Conservation (phyloP, 2,113 vertebrate species). For the Psilopogon haemacephalus region DNA sequence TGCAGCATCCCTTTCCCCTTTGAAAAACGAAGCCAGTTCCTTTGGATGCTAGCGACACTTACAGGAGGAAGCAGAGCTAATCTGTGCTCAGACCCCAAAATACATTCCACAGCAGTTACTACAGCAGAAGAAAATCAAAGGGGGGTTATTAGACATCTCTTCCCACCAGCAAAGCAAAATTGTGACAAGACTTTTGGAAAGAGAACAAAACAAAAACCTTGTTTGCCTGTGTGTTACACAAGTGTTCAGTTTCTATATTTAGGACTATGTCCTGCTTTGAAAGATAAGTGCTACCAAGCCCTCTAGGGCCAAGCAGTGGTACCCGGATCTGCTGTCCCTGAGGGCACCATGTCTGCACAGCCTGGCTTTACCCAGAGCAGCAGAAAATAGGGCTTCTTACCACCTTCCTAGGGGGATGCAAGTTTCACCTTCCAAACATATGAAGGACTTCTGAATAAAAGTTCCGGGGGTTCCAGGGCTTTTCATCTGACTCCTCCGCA, state of each 20-base stretch:
- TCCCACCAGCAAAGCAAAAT: background rate
- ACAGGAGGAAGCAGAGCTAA: background rate
- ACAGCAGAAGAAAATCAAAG: background rate
- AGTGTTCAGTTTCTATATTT: background rate
- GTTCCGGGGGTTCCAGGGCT: background rate
- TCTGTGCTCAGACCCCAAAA: background rate
- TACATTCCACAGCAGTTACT: background rate
- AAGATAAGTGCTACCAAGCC: background rate
- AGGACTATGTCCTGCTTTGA: background rate
- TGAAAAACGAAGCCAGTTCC: background rate
- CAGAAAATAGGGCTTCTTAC: background rate
- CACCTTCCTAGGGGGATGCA: background rate
- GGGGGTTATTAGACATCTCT: background rate
- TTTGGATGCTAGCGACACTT: slow-evolving; percentile 37
- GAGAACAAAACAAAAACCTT: background rate
- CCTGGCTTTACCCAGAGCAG: background rate
- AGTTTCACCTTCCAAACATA: background rate
- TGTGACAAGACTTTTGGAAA: background rate
- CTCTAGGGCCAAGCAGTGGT: background rate
- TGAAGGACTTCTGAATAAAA: background rate
- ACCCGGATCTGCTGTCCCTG: background rate
- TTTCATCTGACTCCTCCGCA: background rate
- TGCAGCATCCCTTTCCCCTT: background rate
- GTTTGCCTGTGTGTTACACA: background rate
- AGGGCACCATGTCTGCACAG: background rate